Evolutionary conservation across 2,797 vertebrate species (phyloP).

Genomic region (Myripristis jacobus): DNA sequence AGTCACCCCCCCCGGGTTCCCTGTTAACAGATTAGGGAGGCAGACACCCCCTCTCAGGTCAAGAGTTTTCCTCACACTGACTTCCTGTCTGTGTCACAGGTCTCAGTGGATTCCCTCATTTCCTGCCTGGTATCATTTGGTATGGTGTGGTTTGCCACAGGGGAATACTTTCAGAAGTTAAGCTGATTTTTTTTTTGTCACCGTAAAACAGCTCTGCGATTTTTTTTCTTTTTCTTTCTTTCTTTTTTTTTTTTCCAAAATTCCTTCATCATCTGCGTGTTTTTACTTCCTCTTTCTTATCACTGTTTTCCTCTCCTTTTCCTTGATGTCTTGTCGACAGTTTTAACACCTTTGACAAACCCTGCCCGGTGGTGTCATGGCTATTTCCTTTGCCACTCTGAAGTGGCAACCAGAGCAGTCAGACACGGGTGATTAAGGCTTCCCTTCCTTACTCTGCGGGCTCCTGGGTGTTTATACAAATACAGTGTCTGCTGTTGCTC

Average conservation of each 20-base stretch:
- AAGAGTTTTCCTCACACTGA: constrained; percentile 7
- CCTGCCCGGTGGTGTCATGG: not conserved
- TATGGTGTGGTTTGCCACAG: not conserved
- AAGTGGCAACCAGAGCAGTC: not conserved
- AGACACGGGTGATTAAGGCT: not conserved
- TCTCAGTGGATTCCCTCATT: constrained; percentile 6
- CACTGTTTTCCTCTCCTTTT: not conserved
- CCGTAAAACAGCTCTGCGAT: not conserved
- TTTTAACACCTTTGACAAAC: not conserved
- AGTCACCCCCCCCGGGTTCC: not conserved
- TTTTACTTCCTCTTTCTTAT: not conserved
- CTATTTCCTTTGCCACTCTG: constrained; percentile 1
- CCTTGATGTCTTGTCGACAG: not conserved
- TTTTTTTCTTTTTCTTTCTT: not conserved
- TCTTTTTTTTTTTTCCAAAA: not conserved
- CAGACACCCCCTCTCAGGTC: constrained; percentile 20
- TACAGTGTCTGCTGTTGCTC: not conserved
- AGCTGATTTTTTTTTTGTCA: not conserved
- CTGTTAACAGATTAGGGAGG: not conserved
- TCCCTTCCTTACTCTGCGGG: not conserved
- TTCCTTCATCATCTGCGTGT: not conserved
- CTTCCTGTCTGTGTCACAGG: constrained; percentile 18
- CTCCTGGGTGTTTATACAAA: constrained; percentile 10
- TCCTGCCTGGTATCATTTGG: constrained; percentile 5
- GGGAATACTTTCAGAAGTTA: not conserved